Percentiles rank a stretch among this genome's conserved stretches.
Conservation (phyloP, 2,113 vertebrate genomes). For the Perca fluviatilis region DNA sequence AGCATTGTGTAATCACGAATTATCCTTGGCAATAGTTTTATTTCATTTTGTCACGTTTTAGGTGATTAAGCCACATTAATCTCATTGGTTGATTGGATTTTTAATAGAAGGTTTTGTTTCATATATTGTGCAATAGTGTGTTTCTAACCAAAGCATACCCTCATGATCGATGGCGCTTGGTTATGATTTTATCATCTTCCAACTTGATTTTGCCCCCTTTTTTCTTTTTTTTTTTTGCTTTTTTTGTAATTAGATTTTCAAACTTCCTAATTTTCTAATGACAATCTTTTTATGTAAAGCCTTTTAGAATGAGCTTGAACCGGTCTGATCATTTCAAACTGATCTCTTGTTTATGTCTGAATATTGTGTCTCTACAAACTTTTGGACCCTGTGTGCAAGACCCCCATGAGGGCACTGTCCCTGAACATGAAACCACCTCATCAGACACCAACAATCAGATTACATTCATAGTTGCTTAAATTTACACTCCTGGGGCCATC, state of each 20-base stretch:
- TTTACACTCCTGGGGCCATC: conserved; percentile 7
- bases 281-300: background rate
- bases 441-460: conserved; percentile 60
- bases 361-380: conserved; percentile 23
- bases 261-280: background rate
- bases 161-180: background rate
- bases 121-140: background rate
- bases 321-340: conserved; percentile 32
- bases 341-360: conserved; percentile 14
- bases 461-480: conserved; percentile 43
- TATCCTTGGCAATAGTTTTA: background rate
- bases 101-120: background rate
- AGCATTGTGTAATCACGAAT: background rate
- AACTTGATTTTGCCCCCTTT: background rate
- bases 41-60: background rate
- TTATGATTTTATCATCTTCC: background rate
- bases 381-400: conserved; percentile 38
- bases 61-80: background rate
- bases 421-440: conserved; percentile 44
- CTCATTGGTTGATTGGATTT: background rate
- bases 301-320: conserved; percentile 7
- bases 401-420: conserved; percentile 50
- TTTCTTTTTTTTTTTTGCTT: background rate
- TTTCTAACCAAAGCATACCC: background rate
- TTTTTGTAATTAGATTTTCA: background rate